Base-by-base conservation (phyloP, 2,888 invertebrate species). In the Ceriagrion tenellum region DNA sequence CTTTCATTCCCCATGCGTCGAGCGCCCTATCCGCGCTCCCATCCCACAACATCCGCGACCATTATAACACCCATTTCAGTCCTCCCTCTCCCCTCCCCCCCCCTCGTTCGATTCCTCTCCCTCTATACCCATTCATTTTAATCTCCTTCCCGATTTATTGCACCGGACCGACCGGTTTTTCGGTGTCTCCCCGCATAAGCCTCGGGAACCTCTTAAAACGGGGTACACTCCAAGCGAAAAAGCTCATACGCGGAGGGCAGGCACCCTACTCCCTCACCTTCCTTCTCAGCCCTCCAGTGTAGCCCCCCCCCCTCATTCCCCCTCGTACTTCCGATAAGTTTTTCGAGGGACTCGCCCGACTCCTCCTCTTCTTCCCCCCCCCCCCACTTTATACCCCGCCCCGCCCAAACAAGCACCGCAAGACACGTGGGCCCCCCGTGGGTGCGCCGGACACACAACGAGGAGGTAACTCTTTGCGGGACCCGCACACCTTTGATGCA, bases 121-220 rank as follows among this genome's bases (percentile, higher is more conserved):
- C n/a, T 47, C 47, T 69, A n/a, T 47, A n/a, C 69, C 69, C 88
- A 47, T 55, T 89, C 89, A 55, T 89, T 89, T 93, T 93, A 93
- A 93, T 93, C 93, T 93, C 93, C 93, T 56, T 93, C 40, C 93
- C 93, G 93, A 93, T 93, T 93, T 93, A 93, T 93, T 93, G 93
- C 93, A 93, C 74, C 55, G 93, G 93, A 74, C 93, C 93, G 93
- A 93, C 93, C 93, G 93, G 93, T 93, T 93, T 26, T 63, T n/a
- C 18, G 40, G 8, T 20, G 59, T 47, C 89, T 55, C 89, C 26
- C 55, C 55, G 55, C 89, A 89, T 47, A 55, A 89, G 89, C 47
- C 55, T 20, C 47, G 47, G 47, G 40, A 40, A 88, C 88, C 88
- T 47, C 88, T 47, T 69, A 69, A n/a, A 47, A 69, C 69, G 69